Evolutionary conservation across 2,888 invertebrate genomes (phyloP).

Genomic region (Sinodicranocentrus sp.): DNA sequence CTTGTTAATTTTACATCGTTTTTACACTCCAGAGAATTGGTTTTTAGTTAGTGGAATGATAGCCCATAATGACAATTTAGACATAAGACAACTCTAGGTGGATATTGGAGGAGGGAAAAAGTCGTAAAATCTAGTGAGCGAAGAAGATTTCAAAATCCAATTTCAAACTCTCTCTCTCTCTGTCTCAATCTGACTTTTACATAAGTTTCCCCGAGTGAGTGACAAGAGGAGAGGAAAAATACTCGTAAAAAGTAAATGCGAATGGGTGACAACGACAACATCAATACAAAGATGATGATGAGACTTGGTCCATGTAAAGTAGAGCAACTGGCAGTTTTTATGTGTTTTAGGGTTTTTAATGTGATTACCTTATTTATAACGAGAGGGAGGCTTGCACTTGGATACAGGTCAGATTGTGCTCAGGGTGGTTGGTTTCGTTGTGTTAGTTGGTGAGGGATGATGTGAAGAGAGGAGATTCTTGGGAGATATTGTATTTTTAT

Average conservation of each 20-base stretch:
- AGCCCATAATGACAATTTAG: too few relatives aligned
- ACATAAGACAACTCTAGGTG: too few relatives aligned
- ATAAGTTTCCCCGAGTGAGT: not conserved
- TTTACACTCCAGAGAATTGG: conserved; percentile 11
- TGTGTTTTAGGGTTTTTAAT: conserved; percentile 61
- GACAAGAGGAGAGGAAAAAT: conserved; percentile 32
- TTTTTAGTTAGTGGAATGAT: not conserved
- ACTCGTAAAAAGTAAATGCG: conserved; percentile 56
- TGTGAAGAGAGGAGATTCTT: conserved; percentile 41
- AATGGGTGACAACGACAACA: conserved; percentile 52
- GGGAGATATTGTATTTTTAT: conserved; percentile 41
- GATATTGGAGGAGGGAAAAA: conserved; percentile 5
- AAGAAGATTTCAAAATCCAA: conserved; percentile 44
- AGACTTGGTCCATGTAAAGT: conserved; percentile 30
- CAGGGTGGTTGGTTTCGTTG: conserved; percentile 20
- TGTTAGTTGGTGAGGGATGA: conserved; percentile 45
- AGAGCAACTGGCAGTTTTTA: conserved; percentile 48
- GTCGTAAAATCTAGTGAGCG: conserved; percentile 32
- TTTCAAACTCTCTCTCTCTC: not conserved
- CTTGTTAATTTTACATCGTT: conserved; percentile 39
- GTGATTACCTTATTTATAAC: conserved; percentile 64
- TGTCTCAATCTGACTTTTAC: not conserved
- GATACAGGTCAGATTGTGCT: conserved; percentile 22
- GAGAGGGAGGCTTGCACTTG: not conserved
- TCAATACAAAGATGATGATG: conserved; percentile 19